phyloP scores from a whole-genome alignment of 2,113 vertebrate species.

The Sinocyclocheilus rhinocerous region DNA sequence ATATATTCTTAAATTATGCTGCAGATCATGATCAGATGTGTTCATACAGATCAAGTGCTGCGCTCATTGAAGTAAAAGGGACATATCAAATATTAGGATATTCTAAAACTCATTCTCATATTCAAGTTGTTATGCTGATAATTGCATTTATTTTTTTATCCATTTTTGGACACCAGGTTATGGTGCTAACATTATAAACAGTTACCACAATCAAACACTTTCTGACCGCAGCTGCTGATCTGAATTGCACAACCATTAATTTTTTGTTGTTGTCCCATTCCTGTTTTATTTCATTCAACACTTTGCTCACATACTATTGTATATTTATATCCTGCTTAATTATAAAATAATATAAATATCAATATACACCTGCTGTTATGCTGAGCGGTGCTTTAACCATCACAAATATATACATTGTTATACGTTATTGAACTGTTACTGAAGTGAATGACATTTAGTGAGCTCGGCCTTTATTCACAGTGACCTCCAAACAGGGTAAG shows the following conservation, averaged over 20 bases:
- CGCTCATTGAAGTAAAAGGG: neutral
- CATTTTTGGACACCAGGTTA: too few species aligned
- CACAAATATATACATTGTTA: neutral
- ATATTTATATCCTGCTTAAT: neutral
- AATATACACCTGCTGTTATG: neutral
- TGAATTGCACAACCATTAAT: neutral
- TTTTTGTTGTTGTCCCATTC: neutral
- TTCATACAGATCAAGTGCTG: neutral
- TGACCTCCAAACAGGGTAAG: conserved; percentile 1
- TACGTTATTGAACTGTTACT: neutral
- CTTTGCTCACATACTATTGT: neutral
- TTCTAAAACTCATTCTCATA: neutral
- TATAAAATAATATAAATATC: neutral
- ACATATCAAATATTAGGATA: neutral
- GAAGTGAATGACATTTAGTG: conserved; percentile 23
- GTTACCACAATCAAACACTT: neutral
- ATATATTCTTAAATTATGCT: neutral
- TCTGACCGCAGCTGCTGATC: neutral
- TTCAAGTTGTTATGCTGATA: neutral
- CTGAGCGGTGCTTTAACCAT: neutral
- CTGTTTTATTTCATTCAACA: neutral
- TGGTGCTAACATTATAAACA: neutral
- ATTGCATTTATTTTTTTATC: neutral
- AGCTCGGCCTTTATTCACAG: conserved; percentile 33
- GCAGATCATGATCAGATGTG: neutral